A percentile compares a stretch with the other conserved stretches of the same genome.
These are phyloP conservation scores for Ellobius talpinus DNA, from an alignment of 2,113 vertebrate genomes.

Conservation along the genomic window DNA sequence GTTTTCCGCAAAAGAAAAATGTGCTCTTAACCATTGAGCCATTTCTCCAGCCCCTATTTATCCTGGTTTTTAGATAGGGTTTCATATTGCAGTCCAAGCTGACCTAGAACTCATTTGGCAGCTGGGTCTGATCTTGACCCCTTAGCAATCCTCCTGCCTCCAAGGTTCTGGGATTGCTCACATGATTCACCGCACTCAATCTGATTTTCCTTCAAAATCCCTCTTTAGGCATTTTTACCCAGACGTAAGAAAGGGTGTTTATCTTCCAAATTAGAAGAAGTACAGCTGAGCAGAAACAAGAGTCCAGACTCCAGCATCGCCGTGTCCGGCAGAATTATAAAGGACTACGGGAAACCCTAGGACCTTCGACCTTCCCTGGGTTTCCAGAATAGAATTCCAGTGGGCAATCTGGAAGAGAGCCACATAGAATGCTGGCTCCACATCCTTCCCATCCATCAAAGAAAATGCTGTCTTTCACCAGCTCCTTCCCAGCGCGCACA, in stretches of 20 bases:
- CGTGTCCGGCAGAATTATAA: background rate
- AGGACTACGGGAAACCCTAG: conserved; percentile 18
- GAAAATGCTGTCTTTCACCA: background rate
- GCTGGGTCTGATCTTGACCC: background rate
- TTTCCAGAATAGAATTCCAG: background rate
- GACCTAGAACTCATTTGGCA: background rate
- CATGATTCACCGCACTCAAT: background rate
- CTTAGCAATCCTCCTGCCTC: background rate
- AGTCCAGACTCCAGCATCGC: background rate
- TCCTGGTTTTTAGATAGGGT: background rate
- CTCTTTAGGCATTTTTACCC: background rate
- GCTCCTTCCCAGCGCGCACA: background rate
- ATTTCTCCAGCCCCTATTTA: background rate
- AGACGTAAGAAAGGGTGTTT: background rate
- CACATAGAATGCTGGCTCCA: background rate
- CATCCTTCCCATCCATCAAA: background rate
- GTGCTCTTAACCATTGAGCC: background rate
- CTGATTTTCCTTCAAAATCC: background rate
- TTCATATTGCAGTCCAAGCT: background rate
- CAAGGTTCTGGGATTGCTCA: no score
- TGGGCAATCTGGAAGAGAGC: background rate
- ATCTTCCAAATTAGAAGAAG: background rate
- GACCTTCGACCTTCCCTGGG: background rate
- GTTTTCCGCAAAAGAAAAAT: background rate
- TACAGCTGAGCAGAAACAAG: background rate